phyloP scores from a whole-genome alignment of 1,140 invertebrate genomes.

The Drosophila truncata region DNA sequence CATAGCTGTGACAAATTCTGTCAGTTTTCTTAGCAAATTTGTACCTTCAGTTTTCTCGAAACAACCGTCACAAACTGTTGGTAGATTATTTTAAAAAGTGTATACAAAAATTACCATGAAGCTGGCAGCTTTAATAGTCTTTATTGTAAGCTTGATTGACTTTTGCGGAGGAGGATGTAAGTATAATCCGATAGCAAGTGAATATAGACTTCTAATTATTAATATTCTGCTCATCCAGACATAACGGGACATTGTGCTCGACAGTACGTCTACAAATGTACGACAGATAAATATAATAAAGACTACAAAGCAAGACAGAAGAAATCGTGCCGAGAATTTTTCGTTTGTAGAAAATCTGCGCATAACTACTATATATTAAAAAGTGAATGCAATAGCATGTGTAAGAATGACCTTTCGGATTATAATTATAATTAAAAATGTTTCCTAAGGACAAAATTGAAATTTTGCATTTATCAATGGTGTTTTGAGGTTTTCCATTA shows the following conservation, averaged over 20 bases:
- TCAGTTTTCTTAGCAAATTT: neutral
- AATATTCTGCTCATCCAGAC: neutral
- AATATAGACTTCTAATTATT: neutral
- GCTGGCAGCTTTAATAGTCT: neutral
- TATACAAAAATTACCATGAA: neutral
- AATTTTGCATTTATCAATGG: too few relatives aligned
- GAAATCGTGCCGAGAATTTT: neutral
- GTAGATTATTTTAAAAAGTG: neutral
- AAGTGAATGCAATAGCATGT: too few relatives aligned
- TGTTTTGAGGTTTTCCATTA: too few relatives aligned
- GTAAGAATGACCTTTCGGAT: too few relatives aligned
- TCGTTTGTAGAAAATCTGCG: too few relatives aligned
- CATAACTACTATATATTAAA: too few relatives aligned
- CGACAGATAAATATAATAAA: too few relatives aligned
- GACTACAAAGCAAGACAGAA: neutral
- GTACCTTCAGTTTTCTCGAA: neutral
- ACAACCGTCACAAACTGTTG: too few relatives aligned
- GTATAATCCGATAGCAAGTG: neutral
- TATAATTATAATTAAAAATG: too few relatives aligned
- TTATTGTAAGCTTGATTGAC: neutral
- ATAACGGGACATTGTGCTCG: neutral
- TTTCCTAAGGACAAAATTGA: too few relatives aligned
- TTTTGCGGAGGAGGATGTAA: neutral
- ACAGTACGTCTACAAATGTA: neutral
- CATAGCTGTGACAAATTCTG: neutral